Percentiles rank a stretch among this genome's conserved stretches.
These are phyloP conservation scores for Dasyornis broadbenti DNA, from an alignment of 2,113 vertebrate species.

Conservation along the genomic window DNA sequence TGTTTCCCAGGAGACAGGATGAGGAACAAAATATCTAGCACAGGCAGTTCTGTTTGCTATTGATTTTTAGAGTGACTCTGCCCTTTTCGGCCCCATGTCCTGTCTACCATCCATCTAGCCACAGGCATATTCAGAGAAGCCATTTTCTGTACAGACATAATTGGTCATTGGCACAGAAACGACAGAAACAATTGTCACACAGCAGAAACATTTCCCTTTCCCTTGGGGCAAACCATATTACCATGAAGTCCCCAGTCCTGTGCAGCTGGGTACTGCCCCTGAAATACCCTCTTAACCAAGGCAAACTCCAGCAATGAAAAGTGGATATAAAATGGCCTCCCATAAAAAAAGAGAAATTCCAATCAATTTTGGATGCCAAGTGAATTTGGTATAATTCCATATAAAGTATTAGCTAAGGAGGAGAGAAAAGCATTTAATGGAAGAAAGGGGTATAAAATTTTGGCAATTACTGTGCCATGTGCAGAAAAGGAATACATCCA, in stretches of 20 bases:
- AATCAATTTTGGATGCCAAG: not conserved
- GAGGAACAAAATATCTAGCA: conserved; percentile 8
- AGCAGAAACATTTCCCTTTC: not conserved
- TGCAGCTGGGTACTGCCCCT: conserved; percentile 9
- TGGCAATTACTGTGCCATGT: not conserved
- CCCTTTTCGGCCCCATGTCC: not conserved
- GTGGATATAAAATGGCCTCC: not conserved
- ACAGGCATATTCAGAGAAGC: conserved; percentile 20
- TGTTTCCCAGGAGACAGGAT: conserved; percentile 7
- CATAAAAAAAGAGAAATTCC: not conserved
- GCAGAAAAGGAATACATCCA: not conserved
- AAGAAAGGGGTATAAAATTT: not conserved
- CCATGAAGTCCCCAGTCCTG: not conserved
- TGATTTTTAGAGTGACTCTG: conserved; percentile 53
- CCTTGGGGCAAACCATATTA: not conserved
- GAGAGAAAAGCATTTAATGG: not conserved
- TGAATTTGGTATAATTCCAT: not conserved
- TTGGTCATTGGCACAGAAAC: conserved; percentile 47
- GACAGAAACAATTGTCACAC: conserved; percentile 1
- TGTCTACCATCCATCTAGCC: conserved; percentile 10
- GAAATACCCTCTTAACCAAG: not conserved
- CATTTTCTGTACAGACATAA: conserved; percentile 27
- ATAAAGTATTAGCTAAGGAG: not conserved
- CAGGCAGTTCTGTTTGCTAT: conserved; percentile 31
- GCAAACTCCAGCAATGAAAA: not conserved